A percentile compares a stretch with the other conserved stretches of the same genome.
Conservation (phyloP, 2,797 vertebrate species). For the Phalanger gymnotis region DNA sequence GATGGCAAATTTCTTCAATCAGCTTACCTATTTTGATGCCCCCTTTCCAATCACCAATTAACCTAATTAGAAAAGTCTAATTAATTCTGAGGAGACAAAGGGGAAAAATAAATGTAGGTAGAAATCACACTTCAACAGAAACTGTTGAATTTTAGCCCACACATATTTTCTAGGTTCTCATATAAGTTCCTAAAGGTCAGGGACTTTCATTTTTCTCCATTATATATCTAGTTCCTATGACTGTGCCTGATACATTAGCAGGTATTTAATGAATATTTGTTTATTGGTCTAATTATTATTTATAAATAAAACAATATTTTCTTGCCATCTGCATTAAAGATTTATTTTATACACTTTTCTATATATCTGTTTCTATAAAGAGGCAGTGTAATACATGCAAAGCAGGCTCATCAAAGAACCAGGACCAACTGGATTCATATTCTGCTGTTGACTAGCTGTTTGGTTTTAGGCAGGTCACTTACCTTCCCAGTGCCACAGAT, state of each 20-base stretch:
- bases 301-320: constrained; percentile 25
- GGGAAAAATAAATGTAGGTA: constrained; percentile 18
- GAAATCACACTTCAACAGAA: not conserved
- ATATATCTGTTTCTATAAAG: not conserved
- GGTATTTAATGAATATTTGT: not conserved
- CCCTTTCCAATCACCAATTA: constrained; percentile 70
- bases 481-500: not conserved
- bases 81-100: not conserved
- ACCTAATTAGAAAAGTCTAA: constrained; percentile 14
- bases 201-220: not conserved
- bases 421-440: not conserved
- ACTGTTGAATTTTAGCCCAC: constrained; percentile 16
- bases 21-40: not conserved
- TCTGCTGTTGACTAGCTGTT: not conserved
- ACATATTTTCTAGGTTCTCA: constrained; percentile 19
- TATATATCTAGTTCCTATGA: not conserved
- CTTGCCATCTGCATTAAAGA: not conserved
- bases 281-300: not conserved
- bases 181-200: not conserved
- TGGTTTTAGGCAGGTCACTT: not conserved
- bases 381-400: not conserved
- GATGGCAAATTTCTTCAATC: constrained; percentile 66
- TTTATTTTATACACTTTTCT: constrained; percentile 17
- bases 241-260: not conserved
- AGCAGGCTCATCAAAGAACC: not conserved